Conservation (phyloP, 2,888 invertebrate genomes). For the Junonia oenone region DNA sequence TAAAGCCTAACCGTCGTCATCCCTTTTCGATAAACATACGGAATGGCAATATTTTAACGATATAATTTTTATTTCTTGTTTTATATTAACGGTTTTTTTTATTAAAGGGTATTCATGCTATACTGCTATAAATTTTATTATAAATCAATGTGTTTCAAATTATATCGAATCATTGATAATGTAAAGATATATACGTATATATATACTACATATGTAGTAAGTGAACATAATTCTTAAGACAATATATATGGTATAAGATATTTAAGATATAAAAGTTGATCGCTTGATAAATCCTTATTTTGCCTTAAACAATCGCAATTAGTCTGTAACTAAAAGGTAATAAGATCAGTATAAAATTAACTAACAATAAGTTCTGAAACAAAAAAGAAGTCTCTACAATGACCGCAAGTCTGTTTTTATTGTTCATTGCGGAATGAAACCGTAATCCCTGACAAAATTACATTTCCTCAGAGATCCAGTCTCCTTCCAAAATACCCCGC, state of each 20-base stretch:
- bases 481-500: conserved; percentile 37
- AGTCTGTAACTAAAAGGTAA: neutral
- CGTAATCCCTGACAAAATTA: conserved; percentile 53
- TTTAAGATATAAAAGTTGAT: too few species aligned
- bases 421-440: conserved; percentile 45
- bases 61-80: neutral
- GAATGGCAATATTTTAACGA: conserved; percentile 27
- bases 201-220: too few species aligned
- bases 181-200: too few species aligned
- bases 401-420: conserved; percentile 36
- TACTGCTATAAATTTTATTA: too few species aligned
- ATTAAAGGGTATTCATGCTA: too few species aligned
- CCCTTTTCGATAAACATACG: conserved; percentile 45
- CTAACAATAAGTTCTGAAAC: neutral
- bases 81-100: neutral
- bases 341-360: neutral
- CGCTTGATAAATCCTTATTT: too few species aligned
- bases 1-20: conserved; percentile 39
- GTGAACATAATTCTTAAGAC: too few species aligned
- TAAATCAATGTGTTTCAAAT: too few species aligned
- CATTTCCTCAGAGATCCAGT: conserved; percentile 51
- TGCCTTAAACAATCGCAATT: too few species aligned
- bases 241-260: too few species aligned
- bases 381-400: conserved; percentile 2
- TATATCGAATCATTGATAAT: too few species aligned